Evolutionary conservation across 2,113 vertebrate genomes (phyloP).

Genomic region (Tapirus terrestris): DNA sequence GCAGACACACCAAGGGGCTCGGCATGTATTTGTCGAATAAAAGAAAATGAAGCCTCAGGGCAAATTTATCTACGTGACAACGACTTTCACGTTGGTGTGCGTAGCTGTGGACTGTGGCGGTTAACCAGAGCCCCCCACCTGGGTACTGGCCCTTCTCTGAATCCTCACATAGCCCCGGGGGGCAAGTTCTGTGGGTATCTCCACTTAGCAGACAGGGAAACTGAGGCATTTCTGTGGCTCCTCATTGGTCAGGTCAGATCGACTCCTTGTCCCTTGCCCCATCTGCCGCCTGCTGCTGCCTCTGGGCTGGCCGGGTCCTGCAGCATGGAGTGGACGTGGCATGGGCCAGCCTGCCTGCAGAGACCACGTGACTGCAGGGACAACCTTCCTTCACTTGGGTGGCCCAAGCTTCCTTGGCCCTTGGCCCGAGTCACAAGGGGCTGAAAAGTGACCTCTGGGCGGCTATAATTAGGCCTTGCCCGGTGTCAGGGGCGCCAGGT

Average conservation of each 20-base stretch:
- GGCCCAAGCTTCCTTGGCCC: constrained; percentile 8
- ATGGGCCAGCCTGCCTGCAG: neutral
- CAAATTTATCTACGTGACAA: neutral
- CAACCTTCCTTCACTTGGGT: neutral
- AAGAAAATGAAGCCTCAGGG: neutral
- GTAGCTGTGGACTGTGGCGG: neutral
- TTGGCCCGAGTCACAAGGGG: constrained; percentile 63
- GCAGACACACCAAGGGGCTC: neutral
- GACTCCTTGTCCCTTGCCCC: fast-evolving
- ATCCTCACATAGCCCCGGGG: neutral
- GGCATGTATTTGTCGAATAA: neutral
- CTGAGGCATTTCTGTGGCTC: fast-evolving
- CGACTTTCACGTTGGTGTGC: fast-evolving
- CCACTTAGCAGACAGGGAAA: neutral
- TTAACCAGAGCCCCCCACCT: neutral
- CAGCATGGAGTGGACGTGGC: neutral
- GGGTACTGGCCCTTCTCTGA: neutral
- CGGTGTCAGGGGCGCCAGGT: neutral
- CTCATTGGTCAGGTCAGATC: neutral
- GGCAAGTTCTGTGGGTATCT: no score
- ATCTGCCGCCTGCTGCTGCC: neutral
- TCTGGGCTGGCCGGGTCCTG: neutral
- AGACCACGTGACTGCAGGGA: neutral
- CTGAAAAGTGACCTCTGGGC: constrained; percentile 30
- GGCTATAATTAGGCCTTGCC: constrained; percentile 61